These are phyloP conservation scores for Stenodera caucasica DNA, from an alignment of 2,888 invertebrate species.

Conservation along the genomic window DNA sequence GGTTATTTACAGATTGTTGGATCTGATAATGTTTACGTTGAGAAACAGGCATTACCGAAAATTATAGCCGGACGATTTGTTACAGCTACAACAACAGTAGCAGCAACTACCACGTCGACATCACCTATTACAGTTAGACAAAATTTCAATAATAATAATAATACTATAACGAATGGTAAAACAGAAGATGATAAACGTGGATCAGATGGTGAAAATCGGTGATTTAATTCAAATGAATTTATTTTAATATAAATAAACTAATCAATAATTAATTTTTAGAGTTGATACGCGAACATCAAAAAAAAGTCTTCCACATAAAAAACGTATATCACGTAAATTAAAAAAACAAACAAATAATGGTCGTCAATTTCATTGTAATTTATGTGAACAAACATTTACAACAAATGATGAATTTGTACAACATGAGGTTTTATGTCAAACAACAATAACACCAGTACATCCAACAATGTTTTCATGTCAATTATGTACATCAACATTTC, in stretches of 20 bases:
- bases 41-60: conserved; percentile 38
- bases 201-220: conserved; percentile 48
- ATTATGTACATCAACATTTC: conserved; percentile 74
- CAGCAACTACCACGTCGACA: not conserved
- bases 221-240: too few relatives aligned
- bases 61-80: conserved; percentile 19
- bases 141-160: conserved; percentile 5
- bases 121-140: not conserved
- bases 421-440: conserved; percentile 57
- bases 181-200: conserved; percentile 46
- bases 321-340: conserved; percentile 78
- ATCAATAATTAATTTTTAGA: conserved; percentile 32
- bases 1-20: conserved; percentile 51
- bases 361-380: conserved; percentile 54
- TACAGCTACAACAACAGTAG: not conserved
- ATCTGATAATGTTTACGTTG: conserved; percentile 49
- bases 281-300: conserved; percentile 55
- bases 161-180: conserved; percentile 24
- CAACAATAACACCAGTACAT: conserved; percentile 53
- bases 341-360: conserved; percentile 55
- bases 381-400: conserved; percentile 57
- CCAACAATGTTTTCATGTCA: conserved; percentile 69
- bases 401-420: conserved; percentile 54
- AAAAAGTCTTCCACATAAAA: conserved; percentile 82
- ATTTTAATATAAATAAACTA: not conserved